Base-by-base conservation (phyloP, 2,797 vertebrate genomes). In the Phataginus tetradactyla region DNA sequence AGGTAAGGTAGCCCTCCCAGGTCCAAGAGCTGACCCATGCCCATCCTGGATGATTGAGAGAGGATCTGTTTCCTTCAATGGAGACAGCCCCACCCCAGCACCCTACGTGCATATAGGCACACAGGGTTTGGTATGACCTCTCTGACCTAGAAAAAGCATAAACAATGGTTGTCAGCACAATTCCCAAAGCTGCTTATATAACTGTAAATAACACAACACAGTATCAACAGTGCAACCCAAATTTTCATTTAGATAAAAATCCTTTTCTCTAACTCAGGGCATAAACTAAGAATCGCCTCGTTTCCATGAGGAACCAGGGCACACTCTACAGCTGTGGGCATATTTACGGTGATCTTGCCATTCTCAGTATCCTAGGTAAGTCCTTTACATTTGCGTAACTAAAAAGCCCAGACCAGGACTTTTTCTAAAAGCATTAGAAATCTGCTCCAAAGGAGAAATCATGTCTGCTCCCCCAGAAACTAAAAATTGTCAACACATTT, bases 381-480 rank as follows among this genome's bases (percentile, higher is more conserved):
- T 29, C n/a, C 68, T 91, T 91, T 37, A 63, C 27, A 6, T 89
- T 9, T 34, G 45, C 39, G 72, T 32, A 23, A 49, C n/a, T 49
- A 1, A 66, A 78, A 69, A 74, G 42, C 71, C 59, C 42, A 39
- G 66, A 21, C 29, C 2, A 57, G 68, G 71, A 25, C 57, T 55
- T 94, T 66, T 86, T 79, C 59, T 15, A 20, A 72, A 86, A 94
- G 53, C 64, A 57, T 9, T 45, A 57, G 34, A 91, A 63, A 32
- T 59, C 55, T 64, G 55, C 69, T 66, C 13, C 27, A 68, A 51
- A 55, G 84, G 34, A 57, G 7, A 72, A 75, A 66, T 8, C 15
- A 57, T 11, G 10, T 69, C n/a, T 72, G 71, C 25, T 11, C 49
- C 37, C 57, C 53, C 66, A 80, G 86, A 86, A 68, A 68, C 5